Evolutionary conservation across 2,113 vertebrate species (phyloP).

Genomic region (Marmota flaviventris): DNA sequence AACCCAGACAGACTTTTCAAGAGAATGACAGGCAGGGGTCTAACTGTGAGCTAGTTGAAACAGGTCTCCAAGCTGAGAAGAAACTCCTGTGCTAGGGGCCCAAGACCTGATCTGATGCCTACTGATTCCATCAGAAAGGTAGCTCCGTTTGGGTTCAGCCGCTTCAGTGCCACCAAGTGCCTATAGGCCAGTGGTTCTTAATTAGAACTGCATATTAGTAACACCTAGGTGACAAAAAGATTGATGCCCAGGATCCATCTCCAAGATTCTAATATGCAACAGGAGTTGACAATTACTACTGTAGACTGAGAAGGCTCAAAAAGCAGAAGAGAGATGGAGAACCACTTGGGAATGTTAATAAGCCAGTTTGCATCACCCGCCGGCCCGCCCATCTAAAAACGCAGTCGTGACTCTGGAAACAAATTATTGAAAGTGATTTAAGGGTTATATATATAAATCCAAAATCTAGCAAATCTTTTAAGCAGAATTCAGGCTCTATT

Average conservation of each 20-base stretch:
- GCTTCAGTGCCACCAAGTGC: not conserved
- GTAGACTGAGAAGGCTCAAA: not conserved
- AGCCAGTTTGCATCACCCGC: not conserved
- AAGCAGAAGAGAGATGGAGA: not conserved
- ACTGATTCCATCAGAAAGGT: not conserved
- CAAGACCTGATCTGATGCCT: not conserved
- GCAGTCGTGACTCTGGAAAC: not conserved
- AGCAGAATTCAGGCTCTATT: not conserved
- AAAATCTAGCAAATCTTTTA: not conserved
- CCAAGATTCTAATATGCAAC: not conserved
- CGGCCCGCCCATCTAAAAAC: not conserved
- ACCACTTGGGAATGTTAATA: not conserved
- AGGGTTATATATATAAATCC: not conserved
- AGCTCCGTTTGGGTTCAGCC: not conserved
- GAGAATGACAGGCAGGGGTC: not conserved
- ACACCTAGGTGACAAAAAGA: not conserved
- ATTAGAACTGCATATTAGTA: not conserved
- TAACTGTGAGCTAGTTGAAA: not conserved
- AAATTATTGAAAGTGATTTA: not conserved
- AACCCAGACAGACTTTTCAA: not conserved
- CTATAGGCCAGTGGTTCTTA: not conserved
- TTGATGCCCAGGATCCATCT: not conserved
- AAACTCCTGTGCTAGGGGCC: not conserved
- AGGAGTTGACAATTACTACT: not conserved
- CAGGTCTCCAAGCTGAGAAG: not conserved